Base-by-base conservation (phyloP, 2,888 invertebrate species). In the Polydrusus cervinus region DNA sequence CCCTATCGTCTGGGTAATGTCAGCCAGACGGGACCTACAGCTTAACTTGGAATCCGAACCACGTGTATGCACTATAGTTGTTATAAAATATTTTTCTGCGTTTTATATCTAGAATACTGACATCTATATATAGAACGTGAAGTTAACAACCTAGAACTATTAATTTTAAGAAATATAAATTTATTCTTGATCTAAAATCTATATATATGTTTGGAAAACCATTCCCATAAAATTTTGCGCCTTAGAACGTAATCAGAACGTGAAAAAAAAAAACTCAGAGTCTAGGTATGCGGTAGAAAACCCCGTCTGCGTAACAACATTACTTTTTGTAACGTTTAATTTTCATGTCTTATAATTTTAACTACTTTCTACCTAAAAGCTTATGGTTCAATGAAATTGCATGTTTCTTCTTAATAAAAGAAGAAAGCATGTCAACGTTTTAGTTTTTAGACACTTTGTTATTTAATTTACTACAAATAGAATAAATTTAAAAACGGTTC, bases 361-460 rank as follows among this genome's bases (percentile, higher is more conserved):
- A 55, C 57, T 49, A 47, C 66, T 72, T 66, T 72, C 72, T 66
- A 64, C 30, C 25, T 49, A 65, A 66, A 65, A 43, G 64, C 53
- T 30, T 45, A 57, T 57, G 72, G 57, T 72, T 72, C 55, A 71
- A 75, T 55, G 66, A 49, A 53, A 38, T 74, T 60, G 70, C 45
- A 49, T 74, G 51, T 45, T 77, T 67, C 71, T 45, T 53, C 62
- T 62, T n/a, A 69, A 53, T 55, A 57, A 74, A 74, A 74, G 66
- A 70, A 77, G 77, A 77, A 74, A 77, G 77, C 77, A 77, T 77
- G 74, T 71, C 77, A 77, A 67, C 67, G 53, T 18, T 64, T 43
- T 60, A 6, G 57, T 18, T 60, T 60, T 60, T 60, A 34, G 34
- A 30, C 25, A 25, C 8, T 55, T 30, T 30, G 14, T 55, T 60